These are phyloP conservation scores for Hirundichthys speculiger DNA, from an alignment of 2,113 vertebrate species.

Conservation along the genomic window DNA sequence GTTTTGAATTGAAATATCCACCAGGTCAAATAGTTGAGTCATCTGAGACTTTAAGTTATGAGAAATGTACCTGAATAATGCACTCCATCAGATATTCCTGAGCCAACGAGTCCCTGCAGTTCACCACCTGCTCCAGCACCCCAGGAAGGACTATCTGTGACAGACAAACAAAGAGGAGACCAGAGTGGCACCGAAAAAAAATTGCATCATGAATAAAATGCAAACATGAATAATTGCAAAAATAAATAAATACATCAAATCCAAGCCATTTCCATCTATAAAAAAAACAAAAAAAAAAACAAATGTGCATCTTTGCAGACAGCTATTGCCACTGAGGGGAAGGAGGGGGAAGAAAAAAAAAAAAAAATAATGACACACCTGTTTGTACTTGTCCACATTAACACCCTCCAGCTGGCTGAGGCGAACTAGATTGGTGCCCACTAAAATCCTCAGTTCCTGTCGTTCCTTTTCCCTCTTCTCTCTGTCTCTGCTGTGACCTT, in stretches of 20 bases:
- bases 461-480: slow-evolving; percentile 96
- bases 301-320: no score
- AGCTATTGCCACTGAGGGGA: background rate
- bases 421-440: slow-evolving; percentile 96
- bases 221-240: no score
- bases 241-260: no score
- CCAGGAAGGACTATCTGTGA: slow-evolving; percentile 95
- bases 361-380: slow-evolving; percentile 76
- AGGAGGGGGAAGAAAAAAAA: no score
- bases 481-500: slow-evolving; percentile 95
- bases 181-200: no score
- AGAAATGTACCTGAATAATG: slow-evolving; percentile 92
- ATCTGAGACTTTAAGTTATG: no score
- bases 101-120: slow-evolving; percentile 96
- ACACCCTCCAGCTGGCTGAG: slow-evolving; percentile 98
- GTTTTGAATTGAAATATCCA: no score
- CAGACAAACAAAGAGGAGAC: no score
- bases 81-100: slow-evolving; percentile 99
- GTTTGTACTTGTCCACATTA: slow-evolving; percentile 97
- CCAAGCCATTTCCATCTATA: no score
- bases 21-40: no score
- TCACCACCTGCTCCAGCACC: slow-evolving; percentile 97
- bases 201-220: no score
- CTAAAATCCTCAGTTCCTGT: slow-evolving; percentile 94
- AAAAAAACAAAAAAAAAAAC: no score